phyloP scores from a whole-genome alignment of 1,140 invertebrate species.

The Psilanteris sp. region DNA sequence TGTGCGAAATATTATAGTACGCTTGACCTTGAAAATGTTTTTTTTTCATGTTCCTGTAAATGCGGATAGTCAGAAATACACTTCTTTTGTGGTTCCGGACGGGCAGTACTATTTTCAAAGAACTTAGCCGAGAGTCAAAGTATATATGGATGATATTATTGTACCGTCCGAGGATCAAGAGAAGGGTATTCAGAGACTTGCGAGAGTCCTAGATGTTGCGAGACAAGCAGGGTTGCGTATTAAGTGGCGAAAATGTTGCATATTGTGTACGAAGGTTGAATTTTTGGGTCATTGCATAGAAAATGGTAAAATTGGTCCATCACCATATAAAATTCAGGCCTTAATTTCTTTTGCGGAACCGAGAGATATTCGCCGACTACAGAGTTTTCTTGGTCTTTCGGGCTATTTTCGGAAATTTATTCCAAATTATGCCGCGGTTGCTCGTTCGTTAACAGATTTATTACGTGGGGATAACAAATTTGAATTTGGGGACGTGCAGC shows the following conservation, averaged over 20 bases:
- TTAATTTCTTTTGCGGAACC: neutral
- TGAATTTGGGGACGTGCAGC: neutral
- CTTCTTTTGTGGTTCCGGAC: too few species aligned
- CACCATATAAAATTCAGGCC: neutral
- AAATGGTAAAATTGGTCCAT: neutral
- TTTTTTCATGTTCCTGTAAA: too few species aligned
- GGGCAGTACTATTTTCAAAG: too few species aligned
- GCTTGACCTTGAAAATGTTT: too few species aligned
- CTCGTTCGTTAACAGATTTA: neutral
- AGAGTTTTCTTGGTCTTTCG: conserved; percentile 3
- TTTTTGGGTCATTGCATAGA: neutral
- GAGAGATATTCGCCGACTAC: neutral
- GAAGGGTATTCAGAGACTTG: too few species aligned
- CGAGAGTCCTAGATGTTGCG: too few species aligned
- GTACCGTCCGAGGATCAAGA: too few species aligned
- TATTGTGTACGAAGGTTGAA: neutral
- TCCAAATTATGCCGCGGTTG: neutral
- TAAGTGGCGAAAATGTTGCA: neutral
- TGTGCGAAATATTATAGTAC: too few species aligned
- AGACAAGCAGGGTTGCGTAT: neutral
- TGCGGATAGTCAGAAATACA: too few species aligned
- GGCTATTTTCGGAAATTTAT: conserved; percentile 16
- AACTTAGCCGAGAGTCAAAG: too few species aligned
- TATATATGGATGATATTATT: too few species aligned
- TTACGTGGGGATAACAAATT: neutral